Percentiles rank a stretch among this genome's conserved stretches.
phyloP scores from a whole-genome alignment of 2,797 vertebrate genomes.

The Phaenicophaeus curvirostris region DNA sequence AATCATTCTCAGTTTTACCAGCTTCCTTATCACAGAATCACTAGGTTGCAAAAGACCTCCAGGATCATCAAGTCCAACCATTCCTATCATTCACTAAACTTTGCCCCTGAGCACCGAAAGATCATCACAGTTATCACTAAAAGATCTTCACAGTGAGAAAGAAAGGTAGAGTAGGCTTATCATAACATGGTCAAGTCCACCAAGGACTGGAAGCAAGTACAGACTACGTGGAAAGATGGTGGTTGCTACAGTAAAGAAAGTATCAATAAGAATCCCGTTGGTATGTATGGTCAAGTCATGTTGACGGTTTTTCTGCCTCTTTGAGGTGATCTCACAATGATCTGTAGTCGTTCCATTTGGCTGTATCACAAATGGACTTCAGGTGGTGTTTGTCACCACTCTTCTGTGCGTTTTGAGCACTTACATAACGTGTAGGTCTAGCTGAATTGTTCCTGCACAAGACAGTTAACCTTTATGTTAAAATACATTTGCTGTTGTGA shows the following conservation, averaged over 20 bases:
- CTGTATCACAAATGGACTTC: not conserved
- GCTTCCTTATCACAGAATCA: not conserved
- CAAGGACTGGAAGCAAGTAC: rapidly evolving
- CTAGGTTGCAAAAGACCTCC: too few species aligned
- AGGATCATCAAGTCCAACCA: too few species aligned
- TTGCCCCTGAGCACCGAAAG: too few species aligned
- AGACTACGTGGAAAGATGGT: not conserved
- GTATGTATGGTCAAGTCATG: not conserved
- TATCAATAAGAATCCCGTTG: not conserved
- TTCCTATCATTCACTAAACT: too few species aligned
- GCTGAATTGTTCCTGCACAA: not conserved
- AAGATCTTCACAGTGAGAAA: not conserved
- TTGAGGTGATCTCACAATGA: not conserved
- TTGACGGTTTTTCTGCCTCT: not conserved
- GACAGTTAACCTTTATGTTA: not conserved
- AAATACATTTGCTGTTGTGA: not conserved
- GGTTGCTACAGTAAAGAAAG: not conserved
- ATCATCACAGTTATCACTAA: too few species aligned
- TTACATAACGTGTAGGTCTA: not conserved
- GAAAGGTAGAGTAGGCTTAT: not conserved
- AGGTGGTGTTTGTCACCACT: not conserved
- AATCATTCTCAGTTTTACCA: not conserved
- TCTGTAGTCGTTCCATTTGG: not conserved
- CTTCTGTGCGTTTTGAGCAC: not conserved
- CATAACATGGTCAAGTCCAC: rapidly evolving